phyloP scores from a whole-genome alignment of 1,140 invertebrate species.

The Aporrectodea caliginosa region DNA sequence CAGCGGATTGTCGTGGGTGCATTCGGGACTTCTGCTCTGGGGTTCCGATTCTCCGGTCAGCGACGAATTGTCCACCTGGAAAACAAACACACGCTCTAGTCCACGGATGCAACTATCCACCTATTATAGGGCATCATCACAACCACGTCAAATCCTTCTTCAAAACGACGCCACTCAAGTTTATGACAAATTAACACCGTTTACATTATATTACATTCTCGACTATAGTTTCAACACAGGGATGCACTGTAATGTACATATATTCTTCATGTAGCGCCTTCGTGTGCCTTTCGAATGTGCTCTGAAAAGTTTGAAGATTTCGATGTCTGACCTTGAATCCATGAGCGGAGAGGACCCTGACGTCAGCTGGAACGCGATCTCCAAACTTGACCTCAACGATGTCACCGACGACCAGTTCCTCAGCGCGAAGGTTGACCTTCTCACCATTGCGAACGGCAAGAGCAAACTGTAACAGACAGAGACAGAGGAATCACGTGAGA shows the following conservation, averaged over 20 bases:
- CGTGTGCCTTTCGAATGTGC: neutral
- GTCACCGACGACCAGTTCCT: slow-evolving; percentile 73
- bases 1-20: slow-evolving; percentile 89
- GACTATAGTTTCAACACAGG: neutral
- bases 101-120: neutral
- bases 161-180: neutral
- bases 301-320: too few species aligned
- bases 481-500: neutral
- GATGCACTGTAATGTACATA: neutral
- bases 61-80: slow-evolving; percentile 60
- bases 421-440: slow-evolving; percentile 70
- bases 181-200: neutral
- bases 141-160: too few species aligned
- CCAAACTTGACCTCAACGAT: slow-evolving; percentile 76
- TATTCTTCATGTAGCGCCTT: neutral
- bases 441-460: slow-evolving; percentile 90
- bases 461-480: slow-evolving; percentile 58
- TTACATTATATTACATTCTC: neutral
- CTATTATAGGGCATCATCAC: too few species aligned
- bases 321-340: slow-evolving; percentile 65
- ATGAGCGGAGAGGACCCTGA: slow-evolving; percentile 67
- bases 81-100: neutral
- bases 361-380: slow-evolving; percentile 80
- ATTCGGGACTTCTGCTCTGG: slow-evolving; percentile 81
- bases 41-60: slow-evolving; percentile 95